These are phyloP conservation scores for Polietes domitor DNA, from an alignment of 2,888 invertebrate species.

Conservation along the genomic window DNA sequence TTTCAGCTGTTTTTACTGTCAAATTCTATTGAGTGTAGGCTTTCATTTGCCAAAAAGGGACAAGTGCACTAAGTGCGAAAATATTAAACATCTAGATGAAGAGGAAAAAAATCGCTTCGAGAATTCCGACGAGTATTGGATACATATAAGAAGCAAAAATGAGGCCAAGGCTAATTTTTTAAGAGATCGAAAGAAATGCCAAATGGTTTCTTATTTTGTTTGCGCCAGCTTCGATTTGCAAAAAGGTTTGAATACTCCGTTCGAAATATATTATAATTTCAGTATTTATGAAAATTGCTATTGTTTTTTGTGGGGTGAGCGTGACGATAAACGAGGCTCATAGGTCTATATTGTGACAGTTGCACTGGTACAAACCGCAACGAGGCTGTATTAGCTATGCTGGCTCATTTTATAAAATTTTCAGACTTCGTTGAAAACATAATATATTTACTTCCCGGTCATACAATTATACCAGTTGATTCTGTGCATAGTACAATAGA, in stretches of 20 bases:
- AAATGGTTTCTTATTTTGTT: slow-evolving; percentile 40
- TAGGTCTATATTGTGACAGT: slow-evolving; percentile 35
- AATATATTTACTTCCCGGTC: slow-evolving; percentile 49
- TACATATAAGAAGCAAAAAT: slow-evolving; percentile 52
- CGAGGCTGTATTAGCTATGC: slow-evolving; percentile 18
- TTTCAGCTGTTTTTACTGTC: too few relatives aligned
- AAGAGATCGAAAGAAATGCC: slow-evolving; percentile 50
- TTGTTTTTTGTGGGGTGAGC: slow-evolving; percentile 49
- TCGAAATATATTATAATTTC: slow-evolving; percentile 50
- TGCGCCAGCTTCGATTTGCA: slow-evolving; percentile 45
- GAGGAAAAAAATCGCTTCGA: slow-evolving; percentile 48
- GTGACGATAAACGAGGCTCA: slow-evolving; percentile 39
- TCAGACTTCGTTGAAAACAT: slow-evolving; percentile 44
- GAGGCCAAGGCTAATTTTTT: slow-evolving; percentile 52
- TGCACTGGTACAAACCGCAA: background rate
- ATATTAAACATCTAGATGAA: slow-evolving; percentile 56
- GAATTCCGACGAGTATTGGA: slow-evolving; percentile 51
- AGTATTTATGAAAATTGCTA: too few relatives aligned
- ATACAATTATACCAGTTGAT: slow-evolving; percentile 55
- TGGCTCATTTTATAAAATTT: slow-evolving; percentile 36
- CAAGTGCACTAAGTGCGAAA: slow-evolving; percentile 43
- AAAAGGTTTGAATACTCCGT: slow-evolving; percentile 39
- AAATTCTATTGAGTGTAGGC: background rate
- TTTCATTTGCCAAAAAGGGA: slow-evolving; percentile 49
- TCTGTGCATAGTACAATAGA: too few relatives aligned